These are phyloP conservation scores for Eristalinus aeneus DNA, from an alignment of 2,888 invertebrate species.

Conservation along the genomic window DNA sequence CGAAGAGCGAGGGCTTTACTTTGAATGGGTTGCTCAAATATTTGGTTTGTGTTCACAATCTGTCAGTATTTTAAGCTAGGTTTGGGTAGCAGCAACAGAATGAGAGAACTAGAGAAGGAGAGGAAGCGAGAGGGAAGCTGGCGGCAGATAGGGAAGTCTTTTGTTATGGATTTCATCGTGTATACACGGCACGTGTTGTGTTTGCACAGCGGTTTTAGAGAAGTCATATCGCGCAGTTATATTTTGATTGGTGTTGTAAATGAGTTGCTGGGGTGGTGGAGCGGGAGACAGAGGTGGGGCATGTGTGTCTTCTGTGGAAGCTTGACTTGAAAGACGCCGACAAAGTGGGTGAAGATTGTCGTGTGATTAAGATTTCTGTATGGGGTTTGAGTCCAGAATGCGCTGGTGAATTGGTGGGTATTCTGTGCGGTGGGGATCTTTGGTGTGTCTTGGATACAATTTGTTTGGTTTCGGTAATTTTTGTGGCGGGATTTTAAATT, in stretches of 20 bases:
- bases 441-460: background rate
- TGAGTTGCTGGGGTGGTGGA: background rate
- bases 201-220: background rate
- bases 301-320: background rate
- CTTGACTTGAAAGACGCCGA: background rate
- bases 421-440: background rate
- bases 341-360: background rate
- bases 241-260: background rate
- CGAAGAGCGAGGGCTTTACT: background rate
- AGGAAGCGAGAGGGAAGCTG: background rate
- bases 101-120: background rate
- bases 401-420: background rate
- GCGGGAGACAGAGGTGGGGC: background rate
- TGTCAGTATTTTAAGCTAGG: background rate
- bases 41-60: constrained; percentile 22
- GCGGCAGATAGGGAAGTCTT: background rate
- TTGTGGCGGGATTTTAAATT: background rate
- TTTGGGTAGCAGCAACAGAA: too few relatives aligned
- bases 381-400: background rate
- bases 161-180: background rate
- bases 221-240: background rate
- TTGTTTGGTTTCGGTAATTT: background rate
- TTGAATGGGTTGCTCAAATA: constrained; percentile 42
- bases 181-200: background rate
- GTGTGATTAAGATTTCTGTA: background rate